phyloP scores from a whole-genome alignment of 2,888 invertebrate genomes.

The Iselma pallidipennis region DNA sequence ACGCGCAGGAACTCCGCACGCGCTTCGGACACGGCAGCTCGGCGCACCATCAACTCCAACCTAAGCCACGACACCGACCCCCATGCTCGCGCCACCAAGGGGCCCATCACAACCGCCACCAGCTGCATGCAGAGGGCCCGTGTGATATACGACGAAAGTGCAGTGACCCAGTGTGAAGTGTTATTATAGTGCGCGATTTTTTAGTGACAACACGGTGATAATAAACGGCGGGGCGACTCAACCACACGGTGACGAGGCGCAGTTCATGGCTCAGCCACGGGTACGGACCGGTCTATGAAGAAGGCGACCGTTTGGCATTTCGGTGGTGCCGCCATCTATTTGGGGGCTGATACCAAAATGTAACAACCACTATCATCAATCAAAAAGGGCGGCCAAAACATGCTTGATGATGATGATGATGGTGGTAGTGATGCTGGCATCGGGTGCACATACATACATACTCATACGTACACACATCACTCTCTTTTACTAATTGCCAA shows the following conservation, averaged over 20 bases:
- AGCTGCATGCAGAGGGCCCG: conserved; percentile 32
- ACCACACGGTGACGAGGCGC: conserved; percentile 66
- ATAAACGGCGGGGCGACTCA: conserved; percentile 23
- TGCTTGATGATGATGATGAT: not conserved
- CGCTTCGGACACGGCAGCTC: conserved; percentile 48
- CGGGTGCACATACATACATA: not conserved
- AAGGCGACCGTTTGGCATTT: conserved; percentile 34
- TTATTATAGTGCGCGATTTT: conserved; percentile 26
- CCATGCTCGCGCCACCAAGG: conserved; percentile 28
- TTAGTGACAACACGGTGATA: conserved; percentile 39
- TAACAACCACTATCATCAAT: not conserved
- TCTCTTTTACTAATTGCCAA: not conserved
- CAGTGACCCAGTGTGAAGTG: conserved; percentile 36
- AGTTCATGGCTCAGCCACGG: conserved; percentile 89
- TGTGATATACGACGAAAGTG: conserved; percentile 37
- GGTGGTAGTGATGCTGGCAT: not conserved
- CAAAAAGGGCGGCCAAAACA: not conserved
- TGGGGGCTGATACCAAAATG: conserved; percentile 24
- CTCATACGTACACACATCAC: not conserved
- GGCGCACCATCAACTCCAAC: conserved; percentile 42
- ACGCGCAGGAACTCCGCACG: conserved; percentile 64
- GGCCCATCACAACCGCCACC: conserved; percentile 28
- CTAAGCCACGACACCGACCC: conserved; percentile 34
- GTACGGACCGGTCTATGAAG: conserved; percentile 60
- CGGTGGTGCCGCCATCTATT: conserved; percentile 34